Evolutionary conservation across 1,140 invertebrate species (phyloP), one percentile per base, ranked within the genome.

Genomic region (Sycophila sp.): DNA sequence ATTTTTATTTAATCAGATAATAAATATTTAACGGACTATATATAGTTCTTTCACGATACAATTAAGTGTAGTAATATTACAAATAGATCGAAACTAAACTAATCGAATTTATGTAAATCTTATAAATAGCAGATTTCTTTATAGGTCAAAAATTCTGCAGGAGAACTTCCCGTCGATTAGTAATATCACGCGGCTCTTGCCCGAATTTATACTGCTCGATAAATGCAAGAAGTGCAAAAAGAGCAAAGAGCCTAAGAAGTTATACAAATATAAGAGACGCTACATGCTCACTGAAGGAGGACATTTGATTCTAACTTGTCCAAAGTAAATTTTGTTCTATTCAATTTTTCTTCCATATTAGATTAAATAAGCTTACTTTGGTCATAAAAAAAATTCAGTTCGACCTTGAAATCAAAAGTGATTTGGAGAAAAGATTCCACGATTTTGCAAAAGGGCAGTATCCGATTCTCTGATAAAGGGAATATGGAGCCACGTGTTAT

Each of bases 221-320:
- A 67, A 76, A 32, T 90, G 87, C 69, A 83, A 83, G 70, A 80
- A 77, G 69, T 79, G 84, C 76, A 73, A 78, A 59, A 77, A 76
- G 73, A 58, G 81, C 49, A 87, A 85, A 74, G 85, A 81, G 74
- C 0, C 2, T 1, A 75, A 84, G 80, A 84, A 82, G 65, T 28
- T 79, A 49, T 73, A 77, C 56, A 87, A 87, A 72, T 88, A 88
- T 36, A 81, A 80, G 63, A 87, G 80, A 73, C 83, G 80, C 67
- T 85, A 84, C 53, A 83, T 89, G 32, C 66, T 89, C 34, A 73
- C 77, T 4, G 85, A 89, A 77, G 85, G 86, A 64, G 82, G 85
- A 22, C 86, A 89, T 77, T 76, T 89, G 19, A 83, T 82, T 3
- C 73, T 89, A 58, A 62, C 80, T 32, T 90, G 89, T 75, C 87